Base-by-base conservation (phyloP, 2,888 invertebrate species). In the Orthonevra nobilis region DNA sequence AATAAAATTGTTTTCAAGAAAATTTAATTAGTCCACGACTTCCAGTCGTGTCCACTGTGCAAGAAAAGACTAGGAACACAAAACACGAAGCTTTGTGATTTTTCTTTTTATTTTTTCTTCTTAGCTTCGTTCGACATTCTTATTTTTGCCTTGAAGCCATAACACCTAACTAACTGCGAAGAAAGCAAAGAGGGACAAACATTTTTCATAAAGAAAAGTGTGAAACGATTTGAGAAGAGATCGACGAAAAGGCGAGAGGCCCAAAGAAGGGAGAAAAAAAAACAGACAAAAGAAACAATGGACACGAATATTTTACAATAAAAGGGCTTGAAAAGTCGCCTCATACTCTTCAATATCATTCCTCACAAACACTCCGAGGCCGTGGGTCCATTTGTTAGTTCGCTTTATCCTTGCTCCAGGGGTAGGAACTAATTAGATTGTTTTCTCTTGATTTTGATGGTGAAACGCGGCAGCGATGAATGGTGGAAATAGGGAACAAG, bases 21-120 rank as follows among this genome's bases (percentile, higher is more conserved):
- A 73, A 73, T 73, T 73, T 75, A 69, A 79, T 79, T 79, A 73
- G 79, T 73, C 73, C 48, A 73, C n/a, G n/a, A n/a, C n/a, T n/a
- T n/a, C n/a, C n/a, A 68, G 54, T 48, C 48, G 54, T 58, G 32
- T 40, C 28, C 7, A 28, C 19, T 38, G 46, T 28, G 52, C n/a
- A n/a, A n/a, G n/a, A n/a, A 52, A 26, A 10, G 9, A 19, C 32
- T 44, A 36, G 42, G 28, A 32, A 66, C 34, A 20, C 23, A n/a
- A n/a, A n/a, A n/a, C n/a, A n/a, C n/a, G n/a, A n/a, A n/a, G n/a
- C n/a, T n/a, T n/a, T n/a, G n/a, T n/a, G n/a, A n/a, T n/a, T n/a
- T n/a, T n/a, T n/a, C n/a, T n/a, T n/a, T n/a, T n/a, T n/a, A n/a
- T n/a, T n/a, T n/a, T 19, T 23, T 34, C 32, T 17, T 15, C 70